A percentile compares a stretch with the other conserved stretches of the same genome.
phyloP scores from a whole-genome alignment of 2,888 invertebrate species.

The Steinernema carpocapsae region DNA sequence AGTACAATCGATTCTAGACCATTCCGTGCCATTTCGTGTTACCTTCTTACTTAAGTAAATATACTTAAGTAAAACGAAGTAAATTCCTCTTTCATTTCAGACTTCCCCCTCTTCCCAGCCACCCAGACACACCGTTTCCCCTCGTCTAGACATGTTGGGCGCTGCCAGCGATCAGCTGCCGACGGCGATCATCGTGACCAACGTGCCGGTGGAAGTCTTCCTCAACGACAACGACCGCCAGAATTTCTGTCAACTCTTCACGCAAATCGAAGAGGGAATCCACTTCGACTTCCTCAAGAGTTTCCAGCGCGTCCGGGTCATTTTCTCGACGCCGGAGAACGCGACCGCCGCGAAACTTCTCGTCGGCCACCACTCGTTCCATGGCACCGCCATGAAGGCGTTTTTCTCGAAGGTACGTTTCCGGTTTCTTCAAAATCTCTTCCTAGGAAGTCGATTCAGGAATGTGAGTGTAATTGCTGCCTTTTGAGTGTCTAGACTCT shows the following conservation, averaged over 20 bases:
- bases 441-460: background rate
- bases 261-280: slow-evolving; percentile 80
- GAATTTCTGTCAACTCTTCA: slow-evolving; percentile 83
- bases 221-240: slow-evolving; percentile 54
- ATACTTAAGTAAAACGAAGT: too few species aligned
- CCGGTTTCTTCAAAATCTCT: background rate
- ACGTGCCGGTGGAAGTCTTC: slow-evolving; percentile 59
- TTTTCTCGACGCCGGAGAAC: slow-evolving; percentile 61
- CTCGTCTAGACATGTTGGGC: background rate
- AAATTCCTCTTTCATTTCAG: too few species aligned
- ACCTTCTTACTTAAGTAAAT: too few species aligned
- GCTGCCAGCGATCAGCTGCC: slow-evolving; percentile 63
- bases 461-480: background rate
- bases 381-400: slow-evolving; percentile 65
- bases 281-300: slow-evolving; percentile 94
- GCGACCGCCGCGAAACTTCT: slow-evolving; percentile 67
- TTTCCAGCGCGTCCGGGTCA: slow-evolving; percentile 81
- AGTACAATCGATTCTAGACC: too few species aligned
- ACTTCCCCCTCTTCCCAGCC: too few species aligned
- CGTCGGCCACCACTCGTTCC: slow-evolving; percentile 66
- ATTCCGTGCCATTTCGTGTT: too few species aligned
- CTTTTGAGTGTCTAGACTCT: too few species aligned
- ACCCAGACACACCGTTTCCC: too few species aligned
- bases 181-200: slow-evolving; percentile 67
- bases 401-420: slow-evolving; percentile 63